Conservation (phyloP, 2,888 invertebrate genomes). For the Xanthorhoe spadicearia region DNA sequence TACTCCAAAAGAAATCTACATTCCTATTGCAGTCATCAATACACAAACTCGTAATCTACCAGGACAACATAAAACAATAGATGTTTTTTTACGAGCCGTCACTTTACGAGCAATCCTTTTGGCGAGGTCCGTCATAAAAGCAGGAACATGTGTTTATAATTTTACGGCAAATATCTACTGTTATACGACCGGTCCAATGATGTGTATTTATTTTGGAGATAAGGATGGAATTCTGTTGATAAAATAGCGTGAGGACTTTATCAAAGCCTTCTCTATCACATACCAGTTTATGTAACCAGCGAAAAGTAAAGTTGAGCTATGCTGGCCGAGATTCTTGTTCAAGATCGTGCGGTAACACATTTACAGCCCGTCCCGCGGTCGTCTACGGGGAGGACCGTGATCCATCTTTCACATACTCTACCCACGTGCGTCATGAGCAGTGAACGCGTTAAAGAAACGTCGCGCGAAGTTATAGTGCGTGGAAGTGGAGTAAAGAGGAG, state of each 20-base stretch:
- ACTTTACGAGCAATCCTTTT: conserved; percentile 34
- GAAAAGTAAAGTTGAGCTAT: too few relatives aligned
- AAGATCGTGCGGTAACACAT: too few relatives aligned
- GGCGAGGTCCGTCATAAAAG: conserved; percentile 49
- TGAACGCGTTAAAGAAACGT: too few relatives aligned
- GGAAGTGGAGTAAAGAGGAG: too few relatives aligned
- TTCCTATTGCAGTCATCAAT: conserved; percentile 16
- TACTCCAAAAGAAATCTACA: conserved; percentile 17
- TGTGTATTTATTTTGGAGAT: conserved; percentile 25
- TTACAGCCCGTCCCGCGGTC: too few relatives aligned
- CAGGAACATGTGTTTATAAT: conserved; percentile 57
- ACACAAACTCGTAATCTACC: conserved; percentile 14
- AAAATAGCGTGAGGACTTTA: conserved; percentile 1
- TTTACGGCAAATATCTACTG: conserved; percentile 47
- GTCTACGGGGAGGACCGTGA: too few relatives aligned
- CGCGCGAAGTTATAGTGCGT: too few relatives aligned
- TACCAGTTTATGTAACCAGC: too few relatives aligned
- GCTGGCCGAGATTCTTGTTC: too few relatives aligned
- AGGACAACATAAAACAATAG: conserved; percentile 32
- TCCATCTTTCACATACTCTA: too few relatives aligned
- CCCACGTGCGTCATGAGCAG: too few relatives aligned
- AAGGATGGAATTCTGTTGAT: background rate
- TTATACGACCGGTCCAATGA: conserved; percentile 16
- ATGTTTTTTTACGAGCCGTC: conserved; percentile 30
- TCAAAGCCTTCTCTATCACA: background rate